Base-by-base conservation (phyloP, 2,797 vertebrate genomes). In the Acipenser ruthenus region DNA sequence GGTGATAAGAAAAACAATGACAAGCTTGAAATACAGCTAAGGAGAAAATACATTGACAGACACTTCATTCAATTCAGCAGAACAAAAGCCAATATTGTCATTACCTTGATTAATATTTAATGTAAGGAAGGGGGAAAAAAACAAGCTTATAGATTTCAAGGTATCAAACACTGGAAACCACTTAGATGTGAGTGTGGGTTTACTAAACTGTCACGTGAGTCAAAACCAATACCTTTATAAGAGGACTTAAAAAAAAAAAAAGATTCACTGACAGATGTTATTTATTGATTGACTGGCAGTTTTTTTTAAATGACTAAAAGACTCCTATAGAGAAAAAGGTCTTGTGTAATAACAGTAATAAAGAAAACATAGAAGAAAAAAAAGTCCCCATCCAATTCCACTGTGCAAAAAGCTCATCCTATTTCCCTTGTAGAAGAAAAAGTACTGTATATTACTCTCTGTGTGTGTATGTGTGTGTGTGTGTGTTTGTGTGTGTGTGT, bases 231-330 rank as follows among this genome's bases (percentile, higher is more conserved):
- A 9, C 4, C n/a, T 58, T 58, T 58, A 58, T 10, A 12, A n/a
- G 6, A 58, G 5, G 63, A 64, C 4, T 8, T 9, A 12, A 12
- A 55, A 53, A 6, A 7, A 6, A 7, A 11, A 55, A 53, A 67
- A 53, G 47, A 13, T 56, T 61, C n/a, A 23, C 11, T 3, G 23
- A 68, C n/a, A 51, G 7, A 13, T 9, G 6, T 68, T 58, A 58
- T 53, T 68, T 52, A 56, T 68, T 64, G 60, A 47, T 18, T 7
- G 13, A 62, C 60, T 47, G 63, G 55, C 61, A 56, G 47, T 37
- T 37, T 37, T 37, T 37, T 37, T 37, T 37, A 1, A 37, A 68
- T 68, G 67, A 13, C 13, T 23, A 53, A 15, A 12, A 15, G 13
- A 52, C 51, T 4, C 4, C 23, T 37, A 37, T 37, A 1, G 2